Evolutionary conservation across 2,113 vertebrate species (phyloP).

Genomic region (Myotis davidii): DNA sequence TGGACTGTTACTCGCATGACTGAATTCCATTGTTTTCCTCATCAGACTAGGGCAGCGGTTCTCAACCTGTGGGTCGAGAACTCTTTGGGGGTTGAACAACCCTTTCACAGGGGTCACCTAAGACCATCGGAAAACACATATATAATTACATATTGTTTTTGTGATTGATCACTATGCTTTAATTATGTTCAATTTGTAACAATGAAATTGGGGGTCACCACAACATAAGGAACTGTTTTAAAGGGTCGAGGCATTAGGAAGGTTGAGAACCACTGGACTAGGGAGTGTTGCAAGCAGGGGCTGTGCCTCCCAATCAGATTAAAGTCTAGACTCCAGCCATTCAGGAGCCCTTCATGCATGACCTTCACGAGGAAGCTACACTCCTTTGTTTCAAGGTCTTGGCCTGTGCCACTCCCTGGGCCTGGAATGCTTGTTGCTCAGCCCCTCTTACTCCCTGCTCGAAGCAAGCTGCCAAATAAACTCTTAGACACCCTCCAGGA

Average conservation of each 20-base stretch:
- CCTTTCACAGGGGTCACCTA: too few species aligned
- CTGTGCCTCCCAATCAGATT: background rate
- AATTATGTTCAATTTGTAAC: too few species aligned
- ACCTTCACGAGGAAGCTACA: background rate
- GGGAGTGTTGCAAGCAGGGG: background rate
- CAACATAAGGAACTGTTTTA: too few species aligned
- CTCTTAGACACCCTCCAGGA: background rate
- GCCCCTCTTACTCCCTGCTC: background rate
- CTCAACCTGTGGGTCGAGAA: too few species aligned
- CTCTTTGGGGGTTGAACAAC: too few species aligned
- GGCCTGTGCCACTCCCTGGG: background rate
- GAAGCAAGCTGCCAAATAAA: background rate
- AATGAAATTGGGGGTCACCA: too few species aligned
- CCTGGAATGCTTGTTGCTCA: background rate
- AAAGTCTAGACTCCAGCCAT: background rate
- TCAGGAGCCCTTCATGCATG: background rate
- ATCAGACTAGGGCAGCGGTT: background rate
- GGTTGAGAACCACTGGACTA: background rate
- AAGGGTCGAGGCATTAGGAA: too few species aligned
- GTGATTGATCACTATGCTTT: too few species aligned
- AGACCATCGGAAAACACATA: too few species aligned
- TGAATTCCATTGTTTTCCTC: background rate
- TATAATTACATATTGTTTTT: too few species aligned
- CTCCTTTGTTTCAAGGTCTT: background rate
- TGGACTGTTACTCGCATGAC: rapidly evolving